Evolutionary conservation across 2,888 invertebrate species (phyloP), one percentile per base, ranked within the genome.

Genomic region (Mythimna impura): DNA sequence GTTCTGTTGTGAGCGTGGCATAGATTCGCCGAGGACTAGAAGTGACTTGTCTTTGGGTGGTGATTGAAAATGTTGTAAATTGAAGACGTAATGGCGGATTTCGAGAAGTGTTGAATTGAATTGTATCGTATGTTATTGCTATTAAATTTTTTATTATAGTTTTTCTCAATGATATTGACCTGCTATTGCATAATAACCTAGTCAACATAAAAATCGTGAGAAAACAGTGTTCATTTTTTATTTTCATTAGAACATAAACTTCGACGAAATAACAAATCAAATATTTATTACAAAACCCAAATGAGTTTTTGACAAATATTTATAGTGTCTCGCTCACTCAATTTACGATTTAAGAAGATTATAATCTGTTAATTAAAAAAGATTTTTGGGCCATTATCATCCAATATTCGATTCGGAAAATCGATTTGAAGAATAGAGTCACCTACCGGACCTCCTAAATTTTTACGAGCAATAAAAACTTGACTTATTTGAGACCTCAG

Each of bases 391-490:
- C 66, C 73, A 83, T 83, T 83, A 85, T 86, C 82, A 80, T 85
- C 88, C 86, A 86, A 89, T 89, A 89, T 82, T 79, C 81, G 86
- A 89, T 88, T 82, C 85, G 85, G 89, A 90, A 91, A 88, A 92
- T 92, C 92, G 92, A 92, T 91, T 86, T 83, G 82, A 86, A 78
- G 89, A 91, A 92, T 91, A 91, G 90, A 91, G 91, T 91, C 91
- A 89, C 91, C 89, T 90, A 89, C 84, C 78, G 80, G 69, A 75
- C 86, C 71, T 93, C 90, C 92, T 95, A 95, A 96, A 94, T 93
- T 94, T 96, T 96, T 94, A 96, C 90, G 92, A 92, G 62, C 93
- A 88, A 96, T 96, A 96, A 96, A 96, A 93, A 82, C 88, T 92
- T 95, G 95, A 95, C 93, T 95, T 95, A 95, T 95, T 91, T 86